Evolutionary conservation across 2,113 vertebrate species (phyloP).

Genomic region (Rousettus leschenaultii): DNA sequence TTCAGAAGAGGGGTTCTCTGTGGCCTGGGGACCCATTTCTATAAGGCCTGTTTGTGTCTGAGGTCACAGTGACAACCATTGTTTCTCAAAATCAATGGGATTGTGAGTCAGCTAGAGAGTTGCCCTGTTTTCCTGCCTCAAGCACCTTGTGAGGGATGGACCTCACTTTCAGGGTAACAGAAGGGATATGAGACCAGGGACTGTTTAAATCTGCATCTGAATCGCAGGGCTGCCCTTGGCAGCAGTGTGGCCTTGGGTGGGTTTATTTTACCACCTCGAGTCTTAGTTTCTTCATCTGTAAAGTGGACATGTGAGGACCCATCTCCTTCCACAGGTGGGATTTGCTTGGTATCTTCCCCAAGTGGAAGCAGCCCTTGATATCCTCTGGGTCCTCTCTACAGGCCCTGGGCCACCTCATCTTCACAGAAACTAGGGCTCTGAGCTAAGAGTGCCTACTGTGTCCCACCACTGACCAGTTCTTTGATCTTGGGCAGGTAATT

Average conservation of each 20-base stretch:
- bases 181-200: too few species aligned
- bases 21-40: background rate
- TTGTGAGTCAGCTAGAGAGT: too few species aligned
- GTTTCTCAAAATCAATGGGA: background rate
- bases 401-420: background rate
- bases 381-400: background rate
- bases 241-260: background rate
- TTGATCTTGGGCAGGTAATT: background rate
- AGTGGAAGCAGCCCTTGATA: background rate
- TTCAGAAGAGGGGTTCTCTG: background rate
- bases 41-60: background rate
- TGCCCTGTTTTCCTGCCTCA: background rate
- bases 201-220: background rate
- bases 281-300: background rate
- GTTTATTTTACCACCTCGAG: background rate
- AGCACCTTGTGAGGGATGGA: too few species aligned
- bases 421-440: background rate
- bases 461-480: background rate
- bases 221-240: background rate
- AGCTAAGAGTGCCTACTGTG: background rate
- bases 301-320: background rate
- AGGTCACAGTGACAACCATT: background rate
- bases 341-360: background rate
- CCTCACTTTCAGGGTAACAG: accelerated
- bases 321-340: background rate